Percentiles rank a stretch among this genome's conserved stretches.
These are phyloP conservation scores for Galerucella pusilla DNA, from an alignment of 2,888 invertebrate species.

Conservation along the genomic window DNA sequence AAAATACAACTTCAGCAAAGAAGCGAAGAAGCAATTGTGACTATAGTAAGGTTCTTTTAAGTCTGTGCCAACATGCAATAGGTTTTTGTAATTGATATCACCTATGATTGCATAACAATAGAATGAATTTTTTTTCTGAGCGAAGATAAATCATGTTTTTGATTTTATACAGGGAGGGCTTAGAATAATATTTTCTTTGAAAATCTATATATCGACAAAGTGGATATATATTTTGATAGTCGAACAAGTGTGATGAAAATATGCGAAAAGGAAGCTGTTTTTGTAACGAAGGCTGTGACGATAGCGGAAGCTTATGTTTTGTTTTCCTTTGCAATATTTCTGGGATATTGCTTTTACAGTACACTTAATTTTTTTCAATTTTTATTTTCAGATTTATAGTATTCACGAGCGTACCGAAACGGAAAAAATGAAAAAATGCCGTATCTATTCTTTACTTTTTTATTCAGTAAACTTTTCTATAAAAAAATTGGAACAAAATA, in stretches of 20 bases:
- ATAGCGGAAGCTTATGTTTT: slow-evolving; percentile 29
- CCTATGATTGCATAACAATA: background rate
- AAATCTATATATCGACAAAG: slow-evolving; percentile 45
- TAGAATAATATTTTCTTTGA: slow-evolving; percentile 49
- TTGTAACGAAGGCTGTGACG: background rate
- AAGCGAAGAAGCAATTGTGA: too few species aligned
- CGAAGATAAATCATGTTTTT: slow-evolving; percentile 55
- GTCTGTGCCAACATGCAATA: too few species aligned
- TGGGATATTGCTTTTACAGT: slow-evolving; percentile 21
- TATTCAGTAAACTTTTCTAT: background rate
- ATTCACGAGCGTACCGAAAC: background rate
- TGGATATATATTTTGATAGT: slow-evolving; percentile 49
- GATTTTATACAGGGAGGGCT: slow-evolving; percentile 50
- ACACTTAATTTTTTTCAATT: background rate
- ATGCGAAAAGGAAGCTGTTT: slow-evolving; percentile 38
- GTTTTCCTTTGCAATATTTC: slow-evolving; percentile 29
- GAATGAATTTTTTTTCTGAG: slow-evolving; percentile 35
- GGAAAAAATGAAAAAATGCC: background rate
- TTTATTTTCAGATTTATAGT: background rate
- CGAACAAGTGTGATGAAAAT: slow-evolving; percentile 42
- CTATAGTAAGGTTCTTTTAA: too few species aligned
- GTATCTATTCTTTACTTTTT: too few species aligned
- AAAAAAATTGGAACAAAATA: background rate
- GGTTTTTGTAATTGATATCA: background rate
- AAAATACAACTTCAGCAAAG: too few species aligned